These are phyloP conservation scores for Hoplostethus mediterraneus DNA, from an alignment of 2,797 vertebrate genomes.

Conservation along the genomic window DNA sequence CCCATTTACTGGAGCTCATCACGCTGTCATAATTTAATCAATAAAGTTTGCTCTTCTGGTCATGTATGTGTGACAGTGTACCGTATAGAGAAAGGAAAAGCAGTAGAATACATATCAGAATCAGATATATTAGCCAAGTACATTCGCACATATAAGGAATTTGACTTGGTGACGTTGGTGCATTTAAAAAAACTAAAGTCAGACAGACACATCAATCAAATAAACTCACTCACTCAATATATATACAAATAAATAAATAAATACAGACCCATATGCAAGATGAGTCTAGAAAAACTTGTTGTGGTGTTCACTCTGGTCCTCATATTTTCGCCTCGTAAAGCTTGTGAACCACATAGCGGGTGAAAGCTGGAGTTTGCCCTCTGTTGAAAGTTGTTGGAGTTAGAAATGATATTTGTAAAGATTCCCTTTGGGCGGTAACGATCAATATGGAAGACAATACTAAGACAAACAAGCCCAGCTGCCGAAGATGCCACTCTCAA, in stretches of 20 bases:
- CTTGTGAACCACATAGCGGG: not conserved
- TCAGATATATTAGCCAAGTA: no score
- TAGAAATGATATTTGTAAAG: conserved; percentile 40
- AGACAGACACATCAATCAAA: no score
- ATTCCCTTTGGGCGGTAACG: conserved; percentile 34
- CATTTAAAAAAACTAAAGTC: no score
- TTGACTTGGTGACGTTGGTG: no score
- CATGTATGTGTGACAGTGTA: not conserved
- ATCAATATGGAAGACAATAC: conserved; percentile 60
- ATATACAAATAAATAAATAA: no score
- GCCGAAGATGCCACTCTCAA: conserved; percentile 59
- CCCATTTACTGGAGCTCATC: not conserved
- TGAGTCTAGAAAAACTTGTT: not conserved
- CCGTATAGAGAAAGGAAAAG: not conserved
- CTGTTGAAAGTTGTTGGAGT: conserved; percentile 47
- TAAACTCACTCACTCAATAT: no score
- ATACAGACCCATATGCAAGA: not conserved
- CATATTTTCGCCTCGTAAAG: not conserved
- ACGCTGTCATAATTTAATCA: not conserved
- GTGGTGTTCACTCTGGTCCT: not conserved
- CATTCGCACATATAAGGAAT: no score
- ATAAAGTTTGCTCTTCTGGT: not conserved
- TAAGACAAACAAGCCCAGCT: conserved; percentile 68
- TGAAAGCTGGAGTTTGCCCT: conserved; percentile 23
- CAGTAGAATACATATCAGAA: not conserved